Percentiles rank a stretch among this genome's conserved stretches.
These are phyloP conservation scores for Dilophus febrilis DNA, from an alignment of 2,888 invertebrate species.

Conservation along the genomic window DNA sequence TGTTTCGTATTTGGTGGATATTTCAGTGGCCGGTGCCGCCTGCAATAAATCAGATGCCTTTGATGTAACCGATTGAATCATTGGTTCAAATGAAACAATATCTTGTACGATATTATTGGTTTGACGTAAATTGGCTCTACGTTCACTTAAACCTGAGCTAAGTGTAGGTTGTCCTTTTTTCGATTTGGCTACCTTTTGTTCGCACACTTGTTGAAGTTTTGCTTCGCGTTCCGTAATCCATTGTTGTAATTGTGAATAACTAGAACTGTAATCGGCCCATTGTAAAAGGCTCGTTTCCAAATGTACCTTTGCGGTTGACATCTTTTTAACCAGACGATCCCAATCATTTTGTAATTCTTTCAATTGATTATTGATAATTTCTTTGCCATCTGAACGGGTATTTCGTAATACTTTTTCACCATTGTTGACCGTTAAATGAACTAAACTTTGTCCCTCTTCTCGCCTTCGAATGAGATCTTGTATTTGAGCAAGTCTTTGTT, in stretches of 20 bases:
- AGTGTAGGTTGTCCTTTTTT: slow-evolving; percentile 63
- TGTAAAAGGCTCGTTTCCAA: slow-evolving; percentile 78
- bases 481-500: slow-evolving; percentile 58
- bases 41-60: slow-evolving; percentile 87
- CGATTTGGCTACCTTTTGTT: slow-evolving; percentile 64
- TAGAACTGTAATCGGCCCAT: slow-evolving; percentile 93
- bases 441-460: slow-evolving; percentile 73
- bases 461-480: slow-evolving; percentile 64
- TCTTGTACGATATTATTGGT: slow-evolving; percentile 92
- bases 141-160: slow-evolving; percentile 62
- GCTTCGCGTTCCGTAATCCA: slow-evolving; percentile 91
- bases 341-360: slow-evolving; percentile 84
- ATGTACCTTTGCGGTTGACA: slow-evolving; percentile 80
- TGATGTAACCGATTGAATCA: slow-evolving; percentile 87
- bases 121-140: slow-evolving; percentile 75
- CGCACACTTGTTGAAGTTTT: slow-evolving; percentile 76
- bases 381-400: slow-evolving; percentile 76
- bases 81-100: slow-evolving; percentile 90
- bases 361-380: slow-evolving; percentile 69
- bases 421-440: slow-evolving; percentile 73
- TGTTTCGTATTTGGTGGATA: slow-evolving; percentile 77
- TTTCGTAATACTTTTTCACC: slow-evolving; percentile 80
- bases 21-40: slow-evolving; percentile 80
- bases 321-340: slow-evolving; percentile 79
- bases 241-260: slow-evolving; percentile 78